These are phyloP conservation scores for Sebastes matsubarae DNA, from an alignment of 2,797 vertebrate genomes.

Conservation along the genomic window DNA sequence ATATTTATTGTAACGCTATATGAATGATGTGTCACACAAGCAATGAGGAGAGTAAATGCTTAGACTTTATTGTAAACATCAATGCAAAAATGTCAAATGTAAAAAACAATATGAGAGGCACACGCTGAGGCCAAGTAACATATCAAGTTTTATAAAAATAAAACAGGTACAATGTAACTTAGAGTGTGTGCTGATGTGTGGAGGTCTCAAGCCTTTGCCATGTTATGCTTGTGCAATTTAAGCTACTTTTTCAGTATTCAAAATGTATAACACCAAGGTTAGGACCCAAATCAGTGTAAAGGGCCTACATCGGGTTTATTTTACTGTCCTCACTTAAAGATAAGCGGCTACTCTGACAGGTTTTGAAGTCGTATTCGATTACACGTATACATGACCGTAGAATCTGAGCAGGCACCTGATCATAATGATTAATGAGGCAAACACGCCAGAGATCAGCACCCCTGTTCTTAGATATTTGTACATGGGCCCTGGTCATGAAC, in stretches of 20 bases:
- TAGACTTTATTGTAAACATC: not conserved
- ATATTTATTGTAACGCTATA: not conserved
- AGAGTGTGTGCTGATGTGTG: not conserved
- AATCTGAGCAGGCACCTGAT: not conserved
- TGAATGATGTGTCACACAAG: not conserved
- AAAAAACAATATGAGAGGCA: not conserved
- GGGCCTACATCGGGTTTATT: not conserved
- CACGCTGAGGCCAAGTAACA: not conserved
- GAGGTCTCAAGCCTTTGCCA: not conserved
- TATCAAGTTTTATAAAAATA: no score
- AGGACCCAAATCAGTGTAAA: not conserved
- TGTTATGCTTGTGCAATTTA: not conserved
- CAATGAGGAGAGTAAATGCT: not conserved
- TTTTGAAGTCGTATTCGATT: not conserved
- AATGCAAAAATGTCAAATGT: not conserved
- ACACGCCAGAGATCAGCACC: not conserved
- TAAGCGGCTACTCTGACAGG: not conserved
- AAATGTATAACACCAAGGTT: not conserved
- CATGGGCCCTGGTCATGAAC: constrained; percentile 74
- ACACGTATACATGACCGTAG: not conserved
- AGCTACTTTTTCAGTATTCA: not conserved
- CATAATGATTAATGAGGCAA: not conserved
- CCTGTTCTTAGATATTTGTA: constrained; percentile 2
- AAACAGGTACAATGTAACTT: not conserved
- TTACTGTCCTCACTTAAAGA: not conserved